These are phyloP conservation scores for Andinoacara biseriatus DNA, from an alignment of 2,113 vertebrate genomes.

Conservation along the genomic window DNA sequence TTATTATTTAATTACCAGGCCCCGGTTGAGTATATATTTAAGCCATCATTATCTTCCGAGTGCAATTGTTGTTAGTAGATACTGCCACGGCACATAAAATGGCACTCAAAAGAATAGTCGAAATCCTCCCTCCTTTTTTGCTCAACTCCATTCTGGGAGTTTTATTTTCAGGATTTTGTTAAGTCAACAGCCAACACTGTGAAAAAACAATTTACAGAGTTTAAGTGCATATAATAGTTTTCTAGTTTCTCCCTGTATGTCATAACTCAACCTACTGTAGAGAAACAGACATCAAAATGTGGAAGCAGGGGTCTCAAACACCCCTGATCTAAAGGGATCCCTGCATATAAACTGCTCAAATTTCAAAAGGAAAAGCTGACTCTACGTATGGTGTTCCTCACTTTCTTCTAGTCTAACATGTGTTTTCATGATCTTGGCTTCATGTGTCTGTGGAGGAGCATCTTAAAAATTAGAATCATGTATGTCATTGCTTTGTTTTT, in stretches of 20 bases:
- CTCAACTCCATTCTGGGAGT: background rate
- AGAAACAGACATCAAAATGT: background rate
- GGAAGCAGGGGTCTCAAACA: background rate
- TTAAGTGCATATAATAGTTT: background rate
- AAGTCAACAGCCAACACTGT: background rate
- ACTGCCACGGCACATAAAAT: constrained; percentile 50
- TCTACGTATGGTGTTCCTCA: background rate
- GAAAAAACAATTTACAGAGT: background rate
- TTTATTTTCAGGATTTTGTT: background rate
- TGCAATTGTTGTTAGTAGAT: constrained; percentile 60
- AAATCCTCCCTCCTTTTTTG: constrained; percentile 36
- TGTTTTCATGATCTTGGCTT: background rate
- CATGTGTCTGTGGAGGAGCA: background rate
- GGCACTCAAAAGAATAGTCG: constrained; percentile 51
- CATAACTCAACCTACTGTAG: background rate
- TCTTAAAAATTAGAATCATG: background rate
- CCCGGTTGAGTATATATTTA: constrained; percentile 74
- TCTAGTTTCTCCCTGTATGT: background rate
- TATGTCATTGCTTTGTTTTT: background rate
- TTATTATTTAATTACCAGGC: constrained; percentile 78
- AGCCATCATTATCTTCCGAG: constrained; percentile 74
- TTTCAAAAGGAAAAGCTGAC: background rate
- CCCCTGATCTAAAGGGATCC: background rate
- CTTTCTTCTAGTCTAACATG: background rate
- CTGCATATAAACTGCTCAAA: background rate